phyloP scores from a whole-genome alignment of 2,888 invertebrate genomes.

The Drosophila neotestacea region DNA sequence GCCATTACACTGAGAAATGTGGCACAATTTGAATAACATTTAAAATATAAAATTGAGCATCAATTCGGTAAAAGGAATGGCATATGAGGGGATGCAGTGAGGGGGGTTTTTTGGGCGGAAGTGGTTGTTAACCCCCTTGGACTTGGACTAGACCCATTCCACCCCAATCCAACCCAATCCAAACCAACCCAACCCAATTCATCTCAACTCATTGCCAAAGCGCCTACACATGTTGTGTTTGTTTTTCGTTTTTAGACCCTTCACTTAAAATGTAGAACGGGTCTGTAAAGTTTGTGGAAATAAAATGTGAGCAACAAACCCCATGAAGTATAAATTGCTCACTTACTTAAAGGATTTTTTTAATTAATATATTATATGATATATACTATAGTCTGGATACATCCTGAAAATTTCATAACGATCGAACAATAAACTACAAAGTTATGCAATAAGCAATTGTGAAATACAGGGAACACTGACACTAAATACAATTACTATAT shows the following conservation, averaged over 20 bases:
- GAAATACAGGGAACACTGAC: too few relatives aligned
- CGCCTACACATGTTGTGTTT: slow-evolving; percentile 57
- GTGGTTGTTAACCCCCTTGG: slow-evolving; percentile 55
- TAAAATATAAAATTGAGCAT: slow-evolving; percentile 81
- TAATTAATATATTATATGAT: too few relatives aligned
- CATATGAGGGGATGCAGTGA: neutral
- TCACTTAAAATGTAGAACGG: too few relatives aligned
- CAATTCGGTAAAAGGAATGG: slow-evolving; percentile 54
- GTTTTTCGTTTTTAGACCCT: slow-evolving; percentile 5
- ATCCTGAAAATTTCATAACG: too few relatives aligned
- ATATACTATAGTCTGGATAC: too few relatives aligned
- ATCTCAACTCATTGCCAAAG: slow-evolving; percentile 33
- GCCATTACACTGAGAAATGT: slow-evolving; percentile 81
- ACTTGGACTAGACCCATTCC: neutral
- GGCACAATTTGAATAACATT: slow-evolving; percentile 80
- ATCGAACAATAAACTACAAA: too few relatives aligned
- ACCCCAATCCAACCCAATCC: neutral
- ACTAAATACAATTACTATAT: too few relatives aligned
- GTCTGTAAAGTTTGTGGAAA: too few relatives aligned
- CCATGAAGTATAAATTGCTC: too few relatives aligned
- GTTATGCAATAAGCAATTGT: too few relatives aligned
- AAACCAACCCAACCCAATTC: neutral
- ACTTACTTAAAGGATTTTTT: too few relatives aligned
- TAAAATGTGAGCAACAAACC: too few relatives aligned
- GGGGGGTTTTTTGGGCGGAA: slow-evolving; percentile 20